Conservation (phyloP, 2,888 invertebrate genomes). For the Noctuana brunneofusca region DNA sequence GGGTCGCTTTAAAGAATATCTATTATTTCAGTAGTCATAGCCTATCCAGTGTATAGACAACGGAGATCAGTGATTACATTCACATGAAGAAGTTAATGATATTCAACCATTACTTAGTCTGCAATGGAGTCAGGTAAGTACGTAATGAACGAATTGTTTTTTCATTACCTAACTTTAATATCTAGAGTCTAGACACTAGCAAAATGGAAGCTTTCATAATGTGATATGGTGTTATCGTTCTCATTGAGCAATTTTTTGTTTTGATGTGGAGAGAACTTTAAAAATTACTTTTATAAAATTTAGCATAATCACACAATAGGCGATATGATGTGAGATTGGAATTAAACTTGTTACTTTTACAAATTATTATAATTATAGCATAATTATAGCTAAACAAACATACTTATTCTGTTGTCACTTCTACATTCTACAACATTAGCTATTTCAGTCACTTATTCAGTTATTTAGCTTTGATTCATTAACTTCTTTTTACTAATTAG, state of each 20-base stretch:
- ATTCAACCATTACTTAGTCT: not conserved
- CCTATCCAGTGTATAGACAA: too few relatives aligned
- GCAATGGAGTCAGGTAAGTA: not conserved
- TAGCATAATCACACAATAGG: not conserved
- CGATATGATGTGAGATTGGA: not conserved
- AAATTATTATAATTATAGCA: not conserved
- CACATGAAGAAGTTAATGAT: not conserved
- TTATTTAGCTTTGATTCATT: not conserved
- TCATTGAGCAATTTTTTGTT: constrained; percentile 56
- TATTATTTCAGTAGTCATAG: too few relatives aligned
- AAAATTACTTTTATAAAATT: not conserved
- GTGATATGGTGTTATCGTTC: constrained; percentile 59
- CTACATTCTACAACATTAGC: not conserved
- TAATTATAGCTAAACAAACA: not conserved
- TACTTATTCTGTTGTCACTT: not conserved
- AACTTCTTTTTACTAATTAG: not conserved
- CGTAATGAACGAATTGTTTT: not conserved
- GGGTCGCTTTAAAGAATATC: too few relatives aligned
- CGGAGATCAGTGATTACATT: too few relatives aligned
- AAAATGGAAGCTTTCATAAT: constrained; percentile 57
- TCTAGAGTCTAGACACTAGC: constrained; percentile 50
- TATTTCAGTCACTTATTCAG: not conserved
- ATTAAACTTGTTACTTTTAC: not conserved
- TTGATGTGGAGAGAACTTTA: constrained; percentile 1
- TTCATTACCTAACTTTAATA: constrained; percentile 34